Evolutionary conservation across 2,797 vertebrate genomes (phyloP), one percentile per base, ranked within the genome.

Genomic region (Gypaetus barbatus): DNA sequence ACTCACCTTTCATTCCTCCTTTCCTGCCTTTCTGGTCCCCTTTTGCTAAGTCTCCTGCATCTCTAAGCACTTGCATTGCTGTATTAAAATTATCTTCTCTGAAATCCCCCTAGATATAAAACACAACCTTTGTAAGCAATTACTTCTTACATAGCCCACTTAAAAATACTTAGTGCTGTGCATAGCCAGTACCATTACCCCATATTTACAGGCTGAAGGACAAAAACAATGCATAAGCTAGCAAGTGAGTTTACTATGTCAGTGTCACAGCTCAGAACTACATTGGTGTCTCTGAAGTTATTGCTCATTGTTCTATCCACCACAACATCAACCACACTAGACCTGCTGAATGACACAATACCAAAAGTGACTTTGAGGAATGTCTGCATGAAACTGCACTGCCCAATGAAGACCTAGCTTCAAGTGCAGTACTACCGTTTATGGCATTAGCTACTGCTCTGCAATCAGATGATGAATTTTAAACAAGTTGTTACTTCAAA

Each of bases 11-110:
- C 4, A 98, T 99, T 96, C 99, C 99, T 92, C 99, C 99, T 98
- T 98, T 99, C 18, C 99, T 98, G 33, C 99, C 99, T 87, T 99
- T 99, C 13, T 99, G 99, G 95, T 99, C 99, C 94, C 99, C 99
- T 97, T 98, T 99, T 97, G 96, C 98, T 97, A 98, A 97, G 94
- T 99, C 99, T 41, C 99, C 99, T 8, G 98, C 96, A 65, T 99
- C 99, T 96, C 99, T 98, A 87, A 99, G 98, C 68, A 99, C 99
- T 88, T 99, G 99, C 99, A 99, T 99, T n/a, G 99, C 99, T 22
- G 99, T 99, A 97, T 99, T 99, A 97, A 99, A 99, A 96, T 99
- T 99, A 95, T 99, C 99, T 97, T 99, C 99, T 96, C 99, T 98
- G 97, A 99, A 99, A 96, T 99, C 99, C 25, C 99, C 99, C 99